Conservation (phyloP, 2,113 vertebrate genomes). For the Sinocyclocheilus anophthalmus region DNA sequence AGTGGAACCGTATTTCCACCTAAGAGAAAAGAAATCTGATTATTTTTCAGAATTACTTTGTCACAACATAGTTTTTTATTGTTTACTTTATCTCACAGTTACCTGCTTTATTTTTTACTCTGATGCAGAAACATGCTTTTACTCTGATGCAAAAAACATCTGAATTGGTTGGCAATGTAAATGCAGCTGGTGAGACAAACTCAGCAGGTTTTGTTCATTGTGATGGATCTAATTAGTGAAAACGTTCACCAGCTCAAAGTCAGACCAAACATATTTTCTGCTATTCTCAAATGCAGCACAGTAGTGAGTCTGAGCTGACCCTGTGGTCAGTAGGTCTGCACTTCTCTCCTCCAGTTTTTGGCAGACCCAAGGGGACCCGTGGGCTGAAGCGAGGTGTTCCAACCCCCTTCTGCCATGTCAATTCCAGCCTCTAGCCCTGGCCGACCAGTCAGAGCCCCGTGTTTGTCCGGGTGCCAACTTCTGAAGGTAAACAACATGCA, state of each 20-base stretch:
- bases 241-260: constrained; percentile 20
- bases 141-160: background rate
- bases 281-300: constrained; percentile 6
- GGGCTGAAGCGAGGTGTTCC: constrained; percentile 67
- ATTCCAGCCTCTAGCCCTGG: constrained; percentile 65
- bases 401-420: constrained; percentile 67
- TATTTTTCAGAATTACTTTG: too few species aligned
- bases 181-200: background rate
- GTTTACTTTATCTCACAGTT: background rate
- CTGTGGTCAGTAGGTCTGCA: constrained; percentile 57
- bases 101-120: background rate
- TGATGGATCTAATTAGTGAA: constrained; percentile 4
- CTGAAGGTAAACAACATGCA: constrained; percentile 71
- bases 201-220: background rate
- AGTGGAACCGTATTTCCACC: background rate
- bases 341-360: constrained; percentile 72
- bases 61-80: background rate
- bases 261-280: background rate
- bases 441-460: constrained; percentile 56
- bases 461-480: constrained; percentile 67
- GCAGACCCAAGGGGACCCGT: constrained; percentile 67
- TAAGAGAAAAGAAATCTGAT: background rate
- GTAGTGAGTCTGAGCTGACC: constrained; percentile 69
- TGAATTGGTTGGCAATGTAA: background rate
- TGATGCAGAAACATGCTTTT: background rate